A percentile compares a stretch with the other conserved stretches of the same genome.
These are phyloP conservation scores for Aphelenchoides besseyi DNA, from an alignment of 1,140 invertebrate genomes.

Conservation along the genomic window DNA sequence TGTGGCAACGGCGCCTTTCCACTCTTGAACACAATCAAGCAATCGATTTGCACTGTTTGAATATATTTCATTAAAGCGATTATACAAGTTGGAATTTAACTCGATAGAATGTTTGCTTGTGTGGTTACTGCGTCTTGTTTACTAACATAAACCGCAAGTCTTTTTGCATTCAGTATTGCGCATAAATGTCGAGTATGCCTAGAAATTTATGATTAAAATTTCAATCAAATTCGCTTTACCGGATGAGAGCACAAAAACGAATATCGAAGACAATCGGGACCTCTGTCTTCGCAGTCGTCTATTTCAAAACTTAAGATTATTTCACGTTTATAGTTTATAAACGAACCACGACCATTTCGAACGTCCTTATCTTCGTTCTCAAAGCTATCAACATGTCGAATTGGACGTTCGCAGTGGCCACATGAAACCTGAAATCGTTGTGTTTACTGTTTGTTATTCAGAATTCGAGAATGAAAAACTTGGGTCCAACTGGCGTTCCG, in stretches of 20 bases:
- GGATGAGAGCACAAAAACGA: conserved; percentile 6
- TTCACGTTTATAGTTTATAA: not conserved
- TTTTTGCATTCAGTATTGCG: too few relatives aligned
- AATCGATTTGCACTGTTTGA: conserved; percentile 20
- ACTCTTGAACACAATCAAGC: conserved; percentile 14
- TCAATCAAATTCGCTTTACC: conserved; percentile 11
- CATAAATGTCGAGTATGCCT: too few relatives aligned
- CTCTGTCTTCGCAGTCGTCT: not conserved
- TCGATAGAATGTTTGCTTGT: too few relatives aligned
- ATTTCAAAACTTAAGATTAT: not conserved
- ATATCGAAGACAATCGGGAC: not conserved
- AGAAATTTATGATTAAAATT: too few relatives aligned
- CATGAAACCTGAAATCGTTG: too few relatives aligned
- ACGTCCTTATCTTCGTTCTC: not conserved
- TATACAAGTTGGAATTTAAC: too few relatives aligned
- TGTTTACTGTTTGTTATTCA: too few relatives aligned
- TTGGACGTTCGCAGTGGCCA: not conserved
- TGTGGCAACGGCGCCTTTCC: conserved; percentile 22
- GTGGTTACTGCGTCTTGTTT: too few relatives aligned
- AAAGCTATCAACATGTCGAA: not conserved
- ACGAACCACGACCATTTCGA: not conserved
- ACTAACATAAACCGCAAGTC: too few relatives aligned
- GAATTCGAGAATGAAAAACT: too few relatives aligned
- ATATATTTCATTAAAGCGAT: too few relatives aligned
- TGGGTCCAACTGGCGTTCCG: too few relatives aligned